These are phyloP conservation scores for rat (Rattus norvegicus) DNA, from an alignment of 2,113 vertebrate genomes.

Conservation along the genomic window DNA sequence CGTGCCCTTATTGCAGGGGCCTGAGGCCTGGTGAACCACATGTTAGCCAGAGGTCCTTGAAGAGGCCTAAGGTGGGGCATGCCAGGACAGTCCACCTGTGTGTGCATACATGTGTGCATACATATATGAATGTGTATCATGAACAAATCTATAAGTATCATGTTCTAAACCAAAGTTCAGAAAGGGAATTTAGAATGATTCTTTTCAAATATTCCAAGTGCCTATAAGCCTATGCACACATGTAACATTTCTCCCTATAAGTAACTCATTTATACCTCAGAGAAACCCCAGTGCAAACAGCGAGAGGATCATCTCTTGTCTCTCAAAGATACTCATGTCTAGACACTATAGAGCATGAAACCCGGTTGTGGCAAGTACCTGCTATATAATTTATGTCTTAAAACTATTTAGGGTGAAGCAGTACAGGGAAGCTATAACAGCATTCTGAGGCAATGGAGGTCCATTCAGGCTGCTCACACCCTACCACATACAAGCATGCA, in stretches of 20 bases:
- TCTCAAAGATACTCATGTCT: neutral
- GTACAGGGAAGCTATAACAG: rapidly evolving
- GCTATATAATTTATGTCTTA: neutral
- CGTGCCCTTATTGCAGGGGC: neutral
- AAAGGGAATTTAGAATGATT: neutral
- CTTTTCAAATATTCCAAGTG: conserved; percentile 22
- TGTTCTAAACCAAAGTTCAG: neutral
- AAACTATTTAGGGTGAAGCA: neutral
- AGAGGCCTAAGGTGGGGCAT: neutral
- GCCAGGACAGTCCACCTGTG: neutral
- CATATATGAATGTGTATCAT: neutral
- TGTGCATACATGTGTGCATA: neutral
- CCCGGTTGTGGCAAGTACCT: neutral
- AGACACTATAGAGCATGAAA: neutral
- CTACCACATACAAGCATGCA: rapidly evolving
- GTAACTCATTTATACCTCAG: neutral
- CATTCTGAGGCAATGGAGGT: rapidly evolving
- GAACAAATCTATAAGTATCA: neutral
- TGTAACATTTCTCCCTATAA: neutral
- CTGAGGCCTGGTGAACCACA: rapidly evolving
- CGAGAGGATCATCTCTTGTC: neutral
- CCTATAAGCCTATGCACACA: neutral
- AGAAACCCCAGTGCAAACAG: neutral
- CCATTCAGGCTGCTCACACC: neutral
- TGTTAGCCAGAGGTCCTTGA: neutral